Evolutionary conservation across 2,113 vertebrate genomes (phyloP).

Genomic region (Pedionomus torquatus): DNA sequence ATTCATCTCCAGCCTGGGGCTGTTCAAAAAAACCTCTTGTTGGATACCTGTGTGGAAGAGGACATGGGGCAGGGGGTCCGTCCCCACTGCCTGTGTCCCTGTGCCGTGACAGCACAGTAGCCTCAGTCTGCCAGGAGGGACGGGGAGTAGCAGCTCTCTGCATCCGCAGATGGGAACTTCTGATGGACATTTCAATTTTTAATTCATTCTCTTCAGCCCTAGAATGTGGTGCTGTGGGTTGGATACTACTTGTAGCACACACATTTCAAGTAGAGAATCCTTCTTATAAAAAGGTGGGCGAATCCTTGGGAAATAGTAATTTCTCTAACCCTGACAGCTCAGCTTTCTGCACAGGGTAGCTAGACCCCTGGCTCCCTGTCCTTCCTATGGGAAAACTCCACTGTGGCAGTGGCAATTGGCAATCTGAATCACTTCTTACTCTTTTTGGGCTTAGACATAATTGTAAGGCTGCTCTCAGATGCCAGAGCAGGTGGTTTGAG

Average conservation of each 20-base stretch:
- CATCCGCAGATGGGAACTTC: neutral
- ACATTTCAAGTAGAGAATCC: neutral
- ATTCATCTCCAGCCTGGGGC: neutral
- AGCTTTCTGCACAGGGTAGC: neutral
- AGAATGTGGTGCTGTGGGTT: neutral
- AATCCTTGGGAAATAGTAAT: neutral
- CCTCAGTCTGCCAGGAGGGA: neutral
- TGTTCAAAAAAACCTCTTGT: neutral
- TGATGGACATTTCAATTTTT: neutral
- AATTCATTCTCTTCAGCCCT: neutral
- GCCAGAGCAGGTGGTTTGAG: neutral
- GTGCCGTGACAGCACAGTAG: neutral
- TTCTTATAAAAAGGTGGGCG: neutral
- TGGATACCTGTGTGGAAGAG: neutral
- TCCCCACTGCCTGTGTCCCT: neutral
- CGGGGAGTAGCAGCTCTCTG: neutral
- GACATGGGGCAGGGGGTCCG: accelerated
- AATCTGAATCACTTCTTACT: neutral
- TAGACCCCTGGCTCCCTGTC: neutral
- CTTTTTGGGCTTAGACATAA: neutral
- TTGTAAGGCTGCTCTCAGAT: neutral
- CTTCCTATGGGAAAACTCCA: accelerated
- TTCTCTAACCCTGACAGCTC: neutral
- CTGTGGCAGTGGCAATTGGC: neutral
- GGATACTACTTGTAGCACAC: accelerated